Conservation (phyloP, 1,140 invertebrate species). For the Batillaria attramentaria region DNA sequence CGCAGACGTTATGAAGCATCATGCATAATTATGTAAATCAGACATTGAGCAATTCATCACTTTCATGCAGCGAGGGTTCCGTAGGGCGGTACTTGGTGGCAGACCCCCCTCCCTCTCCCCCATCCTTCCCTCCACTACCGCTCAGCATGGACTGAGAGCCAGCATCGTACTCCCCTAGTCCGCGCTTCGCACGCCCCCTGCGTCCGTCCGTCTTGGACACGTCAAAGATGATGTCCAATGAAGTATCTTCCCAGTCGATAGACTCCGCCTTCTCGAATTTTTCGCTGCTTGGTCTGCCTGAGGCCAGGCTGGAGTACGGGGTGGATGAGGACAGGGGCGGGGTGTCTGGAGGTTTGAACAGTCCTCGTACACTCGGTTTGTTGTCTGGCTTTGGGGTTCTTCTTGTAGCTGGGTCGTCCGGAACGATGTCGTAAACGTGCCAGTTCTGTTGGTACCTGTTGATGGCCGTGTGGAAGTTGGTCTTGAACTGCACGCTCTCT, state of each 20-base stretch:
- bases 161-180: not conserved
- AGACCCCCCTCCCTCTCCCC: not conserved
- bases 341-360: not conserved
- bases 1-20: too few species aligned
- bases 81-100: not conserved
- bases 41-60: not conserved
- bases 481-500: conserved; percentile 51
- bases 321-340: not conserved
- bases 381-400: not conserved
- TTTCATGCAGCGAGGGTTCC: not conserved
- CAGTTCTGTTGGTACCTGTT: conserved; percentile 50
- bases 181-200: not conserved
- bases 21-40: too few species aligned
- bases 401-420: not conserved
- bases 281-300: not conserved
- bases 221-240: conserved; percentile 8
- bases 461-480: conserved; percentile 48
- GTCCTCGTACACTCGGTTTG: not conserved
- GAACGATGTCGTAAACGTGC: conserved; percentile 52
- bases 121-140: not conserved
- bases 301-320: conserved; percentile 1
- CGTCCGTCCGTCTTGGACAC: not conserved
- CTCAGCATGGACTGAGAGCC: conserved; percentile 13
- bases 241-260: not conserved
- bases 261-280: not conserved